phyloP scores from a whole-genome alignment of 1,140 invertebrate species.

The Cyrtorhinus lividipennis region DNA sequence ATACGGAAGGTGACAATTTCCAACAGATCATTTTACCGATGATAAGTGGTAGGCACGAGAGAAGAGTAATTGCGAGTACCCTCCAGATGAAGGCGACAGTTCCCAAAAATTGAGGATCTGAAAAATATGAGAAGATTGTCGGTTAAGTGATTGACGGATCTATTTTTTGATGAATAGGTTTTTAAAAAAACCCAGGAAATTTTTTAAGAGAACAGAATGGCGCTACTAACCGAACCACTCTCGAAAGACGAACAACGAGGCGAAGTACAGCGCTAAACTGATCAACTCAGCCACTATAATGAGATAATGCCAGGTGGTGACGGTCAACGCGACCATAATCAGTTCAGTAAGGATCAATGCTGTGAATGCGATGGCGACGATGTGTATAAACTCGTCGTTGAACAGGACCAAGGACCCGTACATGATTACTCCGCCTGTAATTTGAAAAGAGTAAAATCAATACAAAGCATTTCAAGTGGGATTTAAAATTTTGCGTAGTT shows the following conservation, averaged over 20 bases:
- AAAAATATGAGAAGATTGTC: not conserved
- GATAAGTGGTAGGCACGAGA: conserved; percentile 93
- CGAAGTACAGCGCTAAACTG: conserved; percentile 71
- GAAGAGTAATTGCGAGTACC: conserved; percentile 80
- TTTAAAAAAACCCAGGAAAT: not conserved
- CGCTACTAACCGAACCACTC: conserved; percentile 58
- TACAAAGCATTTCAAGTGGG: no score
- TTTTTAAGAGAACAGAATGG: not conserved
- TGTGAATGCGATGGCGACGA: conserved; percentile 97
- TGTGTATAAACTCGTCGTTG: conserved; percentile 97
- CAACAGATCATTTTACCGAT: conserved; percentile 88
- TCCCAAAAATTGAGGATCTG: conserved; percentile 78
- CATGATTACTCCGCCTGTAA: conserved; percentile 76
- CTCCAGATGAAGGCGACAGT: conserved; percentile 93
- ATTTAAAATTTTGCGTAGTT: no score
- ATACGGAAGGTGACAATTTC: conserved; percentile 90
- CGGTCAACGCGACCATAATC: conserved; percentile 95
- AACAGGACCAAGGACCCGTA: conserved; percentile 94
- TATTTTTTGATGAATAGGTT: not conserved
- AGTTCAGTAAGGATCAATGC: conserved; percentile 96
- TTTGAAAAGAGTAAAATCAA: not conserved
- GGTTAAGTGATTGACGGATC: not conserved
- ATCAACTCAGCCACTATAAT: conserved; percentile 93
- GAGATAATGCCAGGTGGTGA: conserved; percentile 72
- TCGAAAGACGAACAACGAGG: conserved; percentile 73